phyloP scores from a whole-genome alignment of 2,113 vertebrate genomes.

The Recurvirostra avosetta region DNA sequence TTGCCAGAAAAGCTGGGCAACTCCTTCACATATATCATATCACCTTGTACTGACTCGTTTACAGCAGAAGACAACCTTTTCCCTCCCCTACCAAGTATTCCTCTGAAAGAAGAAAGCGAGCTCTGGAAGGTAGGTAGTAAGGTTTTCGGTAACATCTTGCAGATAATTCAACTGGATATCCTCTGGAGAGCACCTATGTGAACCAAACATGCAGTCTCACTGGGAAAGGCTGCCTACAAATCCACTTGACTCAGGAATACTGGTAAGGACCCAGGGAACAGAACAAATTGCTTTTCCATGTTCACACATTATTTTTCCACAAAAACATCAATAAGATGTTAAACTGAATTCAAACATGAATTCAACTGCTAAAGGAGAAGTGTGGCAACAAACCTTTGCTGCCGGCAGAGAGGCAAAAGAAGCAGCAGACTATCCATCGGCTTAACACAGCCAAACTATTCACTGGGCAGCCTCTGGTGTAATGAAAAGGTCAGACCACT shows the following conservation, averaged over 20 bases:
- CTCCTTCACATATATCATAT: fast-evolving
- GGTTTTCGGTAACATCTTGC: background rate
- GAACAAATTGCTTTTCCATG: background rate
- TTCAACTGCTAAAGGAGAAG: background rate
- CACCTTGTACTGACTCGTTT: background rate
- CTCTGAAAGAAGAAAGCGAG: background rate
- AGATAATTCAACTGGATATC: background rate
- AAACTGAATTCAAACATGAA: background rate
- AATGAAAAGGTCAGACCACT: background rate
- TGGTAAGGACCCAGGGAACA: background rate
- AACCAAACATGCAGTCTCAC: background rate
- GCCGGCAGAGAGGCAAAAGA: background rate
- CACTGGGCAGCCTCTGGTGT: background rate
- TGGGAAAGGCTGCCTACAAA: background rate
- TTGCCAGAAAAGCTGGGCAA: background rate
- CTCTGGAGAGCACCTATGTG: background rate
- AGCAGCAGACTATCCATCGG: background rate
- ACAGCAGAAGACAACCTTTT: background rate
- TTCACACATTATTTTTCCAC: background rate
- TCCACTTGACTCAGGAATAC: background rate
- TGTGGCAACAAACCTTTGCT: background rate
- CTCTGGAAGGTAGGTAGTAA: background rate
- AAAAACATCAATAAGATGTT: background rate
- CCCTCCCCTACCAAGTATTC: background rate
- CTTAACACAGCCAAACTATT: background rate